Conservation (phyloP, 2,888 invertebrate genomes). For the Tetranychus piercei region DNA sequence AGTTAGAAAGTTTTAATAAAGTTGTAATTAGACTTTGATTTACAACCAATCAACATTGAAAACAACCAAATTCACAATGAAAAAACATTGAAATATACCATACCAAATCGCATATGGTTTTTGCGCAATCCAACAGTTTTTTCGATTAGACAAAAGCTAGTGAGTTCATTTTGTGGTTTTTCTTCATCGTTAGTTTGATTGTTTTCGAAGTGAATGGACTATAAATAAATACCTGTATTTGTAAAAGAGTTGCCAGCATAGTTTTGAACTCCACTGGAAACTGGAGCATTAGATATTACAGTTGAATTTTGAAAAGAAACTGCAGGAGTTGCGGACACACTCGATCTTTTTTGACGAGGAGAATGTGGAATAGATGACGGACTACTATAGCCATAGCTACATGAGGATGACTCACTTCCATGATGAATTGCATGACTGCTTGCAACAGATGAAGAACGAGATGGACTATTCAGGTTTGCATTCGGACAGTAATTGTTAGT, state of each 20-base stretch:
- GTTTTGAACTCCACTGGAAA: no score
- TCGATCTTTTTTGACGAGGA: constrained; percentile 8
- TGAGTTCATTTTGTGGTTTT: no score
- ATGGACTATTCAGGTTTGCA: not conserved
- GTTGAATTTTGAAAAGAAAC: constrained; percentile 20
- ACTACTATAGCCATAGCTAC: constrained; percentile 21
- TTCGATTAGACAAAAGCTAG: no score
- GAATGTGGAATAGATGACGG: constrained; percentile 16
- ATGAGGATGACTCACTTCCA: constrained; percentile 19
- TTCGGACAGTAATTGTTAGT: constrained; percentile 1
- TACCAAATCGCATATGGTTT: no score
- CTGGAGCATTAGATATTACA: constrained; percentile 14
- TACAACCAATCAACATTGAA: no score
- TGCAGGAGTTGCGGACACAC: constrained; percentile 4
- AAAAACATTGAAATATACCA: no score
- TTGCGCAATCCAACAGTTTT: no score
- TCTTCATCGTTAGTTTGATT: no score
- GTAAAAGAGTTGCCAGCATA: not conserved
- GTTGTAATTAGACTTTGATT: not conserved
- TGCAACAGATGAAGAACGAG: constrained; percentile 20
- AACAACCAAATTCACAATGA: no score
- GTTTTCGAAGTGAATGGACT: no score
- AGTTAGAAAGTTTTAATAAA: not conserved
- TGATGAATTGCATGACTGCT: constrained; percentile 16
- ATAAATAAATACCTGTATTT: not conserved